A percentile compares a stretch with the other conserved stretches of the same genome.
These are phyloP conservation scores for Mormyrops boulengeri DNA, from an alignment of 2,797 vertebrate species.

Conservation along the genomic window DNA sequence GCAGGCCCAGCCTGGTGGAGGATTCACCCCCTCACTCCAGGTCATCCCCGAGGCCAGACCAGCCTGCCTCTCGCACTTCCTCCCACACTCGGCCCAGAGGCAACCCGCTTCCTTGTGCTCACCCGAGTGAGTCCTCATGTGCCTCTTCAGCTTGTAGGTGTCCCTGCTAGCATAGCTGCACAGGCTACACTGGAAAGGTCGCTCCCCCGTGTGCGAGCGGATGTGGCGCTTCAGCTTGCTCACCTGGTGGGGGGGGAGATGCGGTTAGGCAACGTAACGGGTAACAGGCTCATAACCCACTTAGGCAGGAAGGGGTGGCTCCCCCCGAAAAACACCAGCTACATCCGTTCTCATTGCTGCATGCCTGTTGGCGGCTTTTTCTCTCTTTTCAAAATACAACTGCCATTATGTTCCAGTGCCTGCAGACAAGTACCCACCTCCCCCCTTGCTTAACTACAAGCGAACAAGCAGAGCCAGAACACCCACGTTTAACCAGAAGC, in stretches of 20 bases:
- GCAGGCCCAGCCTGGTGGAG: neutral
- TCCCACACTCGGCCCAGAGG: neutral
- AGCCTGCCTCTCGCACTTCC: neutral
- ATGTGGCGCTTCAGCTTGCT: slow-evolving; percentile 98
- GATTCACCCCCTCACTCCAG: neutral
- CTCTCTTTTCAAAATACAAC: neutral
- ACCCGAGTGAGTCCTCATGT: slow-evolving; percentile 99
- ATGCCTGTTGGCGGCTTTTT: neutral
- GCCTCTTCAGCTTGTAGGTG: slow-evolving; percentile 96
- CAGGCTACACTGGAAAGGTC: slow-evolving; percentile 96
- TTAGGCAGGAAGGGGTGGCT: neutral
- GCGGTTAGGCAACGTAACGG: neutral
- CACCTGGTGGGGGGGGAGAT: slow-evolving; percentile 60
- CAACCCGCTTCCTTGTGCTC: slow-evolving; percentile 28
- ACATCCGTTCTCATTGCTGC: neutral
- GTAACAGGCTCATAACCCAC: neutral
- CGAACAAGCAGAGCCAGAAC: neutral
- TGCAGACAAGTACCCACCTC: neutral
- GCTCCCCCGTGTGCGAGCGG: slow-evolving; percentile 92
- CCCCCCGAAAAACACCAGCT: neutral
- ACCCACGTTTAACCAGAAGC: neutral
- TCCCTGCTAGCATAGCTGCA: slow-evolving; percentile 98
- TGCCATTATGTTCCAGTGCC: neutral
- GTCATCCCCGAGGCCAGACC: neutral
- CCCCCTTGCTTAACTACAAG: neutral